A percentile compares a stretch with the other conserved stretches of the same genome.
phyloP scores from a whole-genome alignment of 2,888 invertebrate genomes.

The Serrognathus titanus region DNA sequence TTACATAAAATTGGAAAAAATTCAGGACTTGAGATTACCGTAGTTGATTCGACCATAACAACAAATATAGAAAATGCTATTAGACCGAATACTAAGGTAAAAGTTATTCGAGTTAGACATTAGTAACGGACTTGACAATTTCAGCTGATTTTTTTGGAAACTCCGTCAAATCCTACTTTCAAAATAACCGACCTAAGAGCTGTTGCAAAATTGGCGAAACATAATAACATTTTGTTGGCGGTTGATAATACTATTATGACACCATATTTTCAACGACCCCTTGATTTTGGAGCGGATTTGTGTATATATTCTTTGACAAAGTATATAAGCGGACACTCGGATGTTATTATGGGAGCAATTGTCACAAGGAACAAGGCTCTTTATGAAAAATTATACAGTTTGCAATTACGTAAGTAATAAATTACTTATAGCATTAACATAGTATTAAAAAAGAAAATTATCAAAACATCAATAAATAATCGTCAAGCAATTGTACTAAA shows the following conservation, averaged over 20 bases:
- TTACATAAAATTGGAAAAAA: slow-evolving; percentile 55
- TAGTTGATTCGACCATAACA: slow-evolving; percentile 72
- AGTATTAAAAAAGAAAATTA: too few species aligned
- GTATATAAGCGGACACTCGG: slow-evolving; percentile 98
- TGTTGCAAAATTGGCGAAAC: slow-evolving; percentile 61
- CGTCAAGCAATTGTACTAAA: too few species aligned
- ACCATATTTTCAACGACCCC: slow-evolving; percentile 85
- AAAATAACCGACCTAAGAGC: slow-evolving; percentile 85
- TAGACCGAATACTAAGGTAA: slow-evolving; percentile 80
- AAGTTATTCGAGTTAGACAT: background rate
- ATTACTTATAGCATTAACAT: background rate
- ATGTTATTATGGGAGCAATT: slow-evolving; percentile 93
- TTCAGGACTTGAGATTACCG: slow-evolving; percentile 71
- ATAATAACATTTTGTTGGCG: slow-evolving; percentile 63
- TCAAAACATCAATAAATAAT: too few species aligned
- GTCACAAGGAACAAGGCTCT: slow-evolving; percentile 71
- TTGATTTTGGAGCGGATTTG: slow-evolving; percentile 88
- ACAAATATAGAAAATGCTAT: slow-evolving; percentile 66
- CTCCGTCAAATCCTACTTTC: slow-evolving; percentile 90
- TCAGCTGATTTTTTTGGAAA: slow-evolving; percentile 88
- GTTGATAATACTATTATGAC: slow-evolving; percentile 95
- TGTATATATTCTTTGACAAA: slow-evolving; percentile 92
- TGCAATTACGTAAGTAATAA: slow-evolving; percentile 75
- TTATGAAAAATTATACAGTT: slow-evolving; percentile 69
- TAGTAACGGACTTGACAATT: slow-evolving; percentile 29